Conservation (phyloP, 2,797 vertebrate species). For the Glossophaga mutica region DNA sequence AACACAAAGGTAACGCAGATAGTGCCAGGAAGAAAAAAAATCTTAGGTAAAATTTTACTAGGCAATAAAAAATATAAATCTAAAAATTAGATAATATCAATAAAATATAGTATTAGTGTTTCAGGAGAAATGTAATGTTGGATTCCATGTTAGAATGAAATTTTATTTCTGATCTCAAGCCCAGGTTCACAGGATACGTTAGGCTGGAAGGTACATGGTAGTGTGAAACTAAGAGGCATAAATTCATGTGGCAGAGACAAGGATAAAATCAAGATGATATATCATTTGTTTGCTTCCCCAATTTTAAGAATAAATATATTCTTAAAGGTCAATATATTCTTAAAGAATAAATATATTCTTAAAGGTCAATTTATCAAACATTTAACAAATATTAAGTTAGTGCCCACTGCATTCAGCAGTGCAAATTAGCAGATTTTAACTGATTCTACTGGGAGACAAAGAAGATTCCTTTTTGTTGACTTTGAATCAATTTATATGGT, state of each 20-base stretch:
- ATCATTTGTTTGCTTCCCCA: not conserved
- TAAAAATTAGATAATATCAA: not conserved
- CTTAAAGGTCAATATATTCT: too few relatives aligned
- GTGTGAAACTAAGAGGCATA: not conserved
- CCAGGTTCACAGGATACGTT: not conserved
- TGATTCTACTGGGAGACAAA: not conserved
- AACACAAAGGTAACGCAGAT: not conserved
- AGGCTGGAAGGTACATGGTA: not conserved
- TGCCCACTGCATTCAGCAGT: not conserved
- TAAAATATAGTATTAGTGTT: not conserved
- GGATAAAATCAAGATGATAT: not conserved
- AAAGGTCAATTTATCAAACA: slow-evolving; percentile 31
- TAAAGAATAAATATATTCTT: too few relatives aligned
- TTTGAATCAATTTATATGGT: not conserved
- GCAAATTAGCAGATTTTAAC: slow-evolving; percentile 23
- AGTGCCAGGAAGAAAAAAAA: not conserved
- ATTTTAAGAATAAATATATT: not conserved
- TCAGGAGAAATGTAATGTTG: not conserved
- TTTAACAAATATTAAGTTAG: slow-evolving; percentile 29
- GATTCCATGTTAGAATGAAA: not conserved
- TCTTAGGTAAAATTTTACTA: not conserved
- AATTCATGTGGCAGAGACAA: not conserved
- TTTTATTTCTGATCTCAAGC: not conserved
- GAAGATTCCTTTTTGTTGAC: not conserved
- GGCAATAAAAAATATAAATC: not conserved